Percentiles rank a stretch among this genome's conserved stretches.
Conservation (phyloP, 1,140 invertebrate species). For the Neodiprion lecontei region DNA sequence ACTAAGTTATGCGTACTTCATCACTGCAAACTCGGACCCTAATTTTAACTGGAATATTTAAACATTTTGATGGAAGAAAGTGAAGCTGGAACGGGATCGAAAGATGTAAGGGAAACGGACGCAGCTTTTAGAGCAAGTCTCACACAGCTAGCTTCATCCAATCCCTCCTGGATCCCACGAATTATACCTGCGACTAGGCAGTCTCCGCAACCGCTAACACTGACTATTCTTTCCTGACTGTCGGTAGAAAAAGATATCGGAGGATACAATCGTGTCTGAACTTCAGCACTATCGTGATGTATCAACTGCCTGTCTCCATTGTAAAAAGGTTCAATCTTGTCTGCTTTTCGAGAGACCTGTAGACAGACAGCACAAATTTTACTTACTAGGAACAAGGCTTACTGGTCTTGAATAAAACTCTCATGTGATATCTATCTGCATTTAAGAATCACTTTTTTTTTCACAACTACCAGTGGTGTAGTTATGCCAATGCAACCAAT, state of each 20-base stretch:
- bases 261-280: slow-evolving; percentile 47
- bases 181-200: slow-evolving; percentile 64
- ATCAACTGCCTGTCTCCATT: slow-evolving; percentile 36
- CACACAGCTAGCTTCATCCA: slow-evolving; percentile 55
- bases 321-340: slow-evolving; percentile 39
- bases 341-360: slow-evolving; percentile 45
- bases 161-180: slow-evolving; percentile 56
- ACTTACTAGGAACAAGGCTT: no score
- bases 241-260: slow-evolving; percentile 28
- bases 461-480: no score
- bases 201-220: slow-evolving; percentile 66
- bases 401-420: no score
- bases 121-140: slow-evolving; percentile 60
- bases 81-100: slow-evolving; percentile 56
- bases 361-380: neutral
- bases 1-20: no score
- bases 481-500: no score
- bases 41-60: neutral
- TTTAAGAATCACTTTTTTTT: no score
- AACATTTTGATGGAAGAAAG: slow-evolving; percentile 25
- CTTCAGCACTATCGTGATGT: slow-evolving; percentile 14
- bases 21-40: neutral
- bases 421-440: no score
- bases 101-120: slow-evolving; percentile 58
- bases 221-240: slow-evolving; percentile 37